Percentiles rank a stretch among this genome's conserved stretches.
These are phyloP conservation scores for Amazona ochrocephala DNA, from an alignment of 2,797 vertebrate species.

Conservation along the genomic window DNA sequence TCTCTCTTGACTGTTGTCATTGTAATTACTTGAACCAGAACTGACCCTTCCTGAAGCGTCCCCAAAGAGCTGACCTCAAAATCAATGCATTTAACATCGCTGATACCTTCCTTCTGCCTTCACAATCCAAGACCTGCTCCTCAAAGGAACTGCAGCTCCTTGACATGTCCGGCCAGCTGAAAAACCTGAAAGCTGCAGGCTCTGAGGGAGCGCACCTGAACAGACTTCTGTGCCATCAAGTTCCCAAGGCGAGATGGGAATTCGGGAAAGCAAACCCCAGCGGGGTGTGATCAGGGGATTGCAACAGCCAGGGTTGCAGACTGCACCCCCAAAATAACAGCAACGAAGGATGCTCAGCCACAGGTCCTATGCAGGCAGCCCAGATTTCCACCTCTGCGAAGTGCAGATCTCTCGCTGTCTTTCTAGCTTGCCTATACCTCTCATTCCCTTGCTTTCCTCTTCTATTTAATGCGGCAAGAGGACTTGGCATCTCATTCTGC, in stretches of 20 bases:
- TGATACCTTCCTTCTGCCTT: not conserved
- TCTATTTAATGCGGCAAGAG: not conserved
- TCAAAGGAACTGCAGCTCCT: not conserved
- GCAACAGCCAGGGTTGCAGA: not conserved
- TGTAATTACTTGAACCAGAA: not conserved
- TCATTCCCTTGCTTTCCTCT: not conserved
- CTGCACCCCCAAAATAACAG: not conserved
- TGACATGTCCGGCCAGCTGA: not conserved
- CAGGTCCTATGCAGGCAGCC: not conserved
- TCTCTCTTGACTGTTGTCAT: not conserved
- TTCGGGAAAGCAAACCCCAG: not conserved
- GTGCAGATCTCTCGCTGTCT: not conserved
- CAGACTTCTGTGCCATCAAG: not conserved
- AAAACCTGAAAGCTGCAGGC: not conserved
- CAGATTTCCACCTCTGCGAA: not conserved
- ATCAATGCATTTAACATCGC: not conserved
- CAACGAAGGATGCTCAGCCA: accelerated
- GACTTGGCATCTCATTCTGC: too few relatives aligned
- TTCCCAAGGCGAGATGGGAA: not conserved
- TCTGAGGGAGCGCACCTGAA: not conserved
- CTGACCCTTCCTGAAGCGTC: not conserved
- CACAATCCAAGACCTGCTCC: not conserved
- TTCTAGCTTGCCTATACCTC: not conserved
- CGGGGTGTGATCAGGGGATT: too few relatives aligned
- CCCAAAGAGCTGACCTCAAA: not conserved